These are phyloP conservation scores for Rhinolophus sinicus DNA, from an alignment of 2,113 vertebrate genomes.

Conservation along the genomic window DNA sequence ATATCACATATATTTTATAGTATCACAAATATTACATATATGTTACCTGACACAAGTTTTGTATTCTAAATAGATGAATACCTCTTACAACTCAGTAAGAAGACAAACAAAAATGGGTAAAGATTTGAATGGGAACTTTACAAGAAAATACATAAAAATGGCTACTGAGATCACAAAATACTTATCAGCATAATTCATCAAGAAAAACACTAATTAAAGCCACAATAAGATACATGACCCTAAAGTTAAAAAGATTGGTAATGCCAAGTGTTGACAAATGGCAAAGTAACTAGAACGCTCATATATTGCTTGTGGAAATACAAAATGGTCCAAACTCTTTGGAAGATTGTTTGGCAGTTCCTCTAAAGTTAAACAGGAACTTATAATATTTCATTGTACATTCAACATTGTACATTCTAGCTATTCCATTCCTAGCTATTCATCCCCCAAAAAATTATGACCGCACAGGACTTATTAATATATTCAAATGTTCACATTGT, in stretches of 20 bases:
- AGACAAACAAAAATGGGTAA: neutral
- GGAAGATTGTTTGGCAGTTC: neutral
- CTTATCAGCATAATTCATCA: neutral
- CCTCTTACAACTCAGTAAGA: neutral
- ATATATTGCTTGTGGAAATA: neutral
- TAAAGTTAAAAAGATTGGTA: neutral
- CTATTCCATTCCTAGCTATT: neutral
- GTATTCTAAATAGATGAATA: neutral
- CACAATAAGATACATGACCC: neutral
- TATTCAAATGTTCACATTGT: neutral
- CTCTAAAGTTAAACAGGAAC: neutral
- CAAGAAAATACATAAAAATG: neutral
- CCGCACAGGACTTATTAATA: neutral
- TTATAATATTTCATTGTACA: neutral
- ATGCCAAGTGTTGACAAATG: neutral
- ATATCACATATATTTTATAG: neutral
- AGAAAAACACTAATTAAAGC: neutral
- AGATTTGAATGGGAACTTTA: neutral
- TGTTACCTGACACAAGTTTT: neutral
- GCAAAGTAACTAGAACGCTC: neutral
- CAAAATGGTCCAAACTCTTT: neutral
- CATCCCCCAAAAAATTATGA: neutral
- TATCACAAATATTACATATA: neutral
- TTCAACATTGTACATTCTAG: neutral
- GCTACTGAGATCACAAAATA: neutral